These are phyloP conservation scores for Microctenopoma lineatum DNA, from an alignment of 2,797 vertebrate genomes.

Conservation along the genomic window DNA sequence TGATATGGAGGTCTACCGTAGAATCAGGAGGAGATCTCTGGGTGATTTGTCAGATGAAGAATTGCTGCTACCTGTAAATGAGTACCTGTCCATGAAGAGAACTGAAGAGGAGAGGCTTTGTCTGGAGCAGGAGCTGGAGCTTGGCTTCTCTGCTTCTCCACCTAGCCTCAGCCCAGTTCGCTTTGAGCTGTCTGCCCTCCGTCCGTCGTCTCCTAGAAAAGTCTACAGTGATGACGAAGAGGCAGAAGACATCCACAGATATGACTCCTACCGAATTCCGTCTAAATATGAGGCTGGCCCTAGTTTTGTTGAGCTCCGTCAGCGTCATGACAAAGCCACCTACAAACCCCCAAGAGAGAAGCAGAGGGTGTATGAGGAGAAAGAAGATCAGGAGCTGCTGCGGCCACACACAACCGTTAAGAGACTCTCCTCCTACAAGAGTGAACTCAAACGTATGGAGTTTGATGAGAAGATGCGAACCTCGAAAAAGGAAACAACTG, in stretches of 20 bases:
- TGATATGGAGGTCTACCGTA: slow-evolving; percentile 88
- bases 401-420: slow-evolving; percentile 87
- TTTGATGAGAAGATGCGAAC: slow-evolving; percentile 90
- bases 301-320: slow-evolving; percentile 90
- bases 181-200: slow-evolving; percentile 93
- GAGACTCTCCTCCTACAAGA: slow-evolving; percentile 90
- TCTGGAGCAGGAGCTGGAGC: slow-evolving; percentile 93
- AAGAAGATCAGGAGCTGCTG: slow-evolving; percentile 93
- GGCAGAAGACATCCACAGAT: slow-evolving; percentile 82
- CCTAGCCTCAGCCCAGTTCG: slow-evolving; percentile 93
- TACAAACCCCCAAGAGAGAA: slow-evolving; percentile 89
- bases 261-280: slow-evolving; percentile 93
- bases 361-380: slow-evolving; percentile 91
- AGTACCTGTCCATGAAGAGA: slow-evolving; percentile 97
- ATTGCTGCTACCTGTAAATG: slow-evolving; percentile 91
- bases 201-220: slow-evolving; percentile 86
- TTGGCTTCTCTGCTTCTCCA: slow-evolving; percentile 95
- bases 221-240: slow-evolving; percentile 85
- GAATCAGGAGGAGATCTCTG: slow-evolving; percentile 92
- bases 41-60: slow-evolving; percentile 97
- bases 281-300: slow-evolving; percentile 90
- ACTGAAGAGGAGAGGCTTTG: slow-evolving; percentile 95
- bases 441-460: slow-evolving; percentile 90
- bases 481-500: slow-evolving; percentile 85
- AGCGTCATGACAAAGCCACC: slow-evolving; percentile 90